Base-by-base conservation (phyloP, 1,140 invertebrate species). In the Zophobas morio region DNA sequence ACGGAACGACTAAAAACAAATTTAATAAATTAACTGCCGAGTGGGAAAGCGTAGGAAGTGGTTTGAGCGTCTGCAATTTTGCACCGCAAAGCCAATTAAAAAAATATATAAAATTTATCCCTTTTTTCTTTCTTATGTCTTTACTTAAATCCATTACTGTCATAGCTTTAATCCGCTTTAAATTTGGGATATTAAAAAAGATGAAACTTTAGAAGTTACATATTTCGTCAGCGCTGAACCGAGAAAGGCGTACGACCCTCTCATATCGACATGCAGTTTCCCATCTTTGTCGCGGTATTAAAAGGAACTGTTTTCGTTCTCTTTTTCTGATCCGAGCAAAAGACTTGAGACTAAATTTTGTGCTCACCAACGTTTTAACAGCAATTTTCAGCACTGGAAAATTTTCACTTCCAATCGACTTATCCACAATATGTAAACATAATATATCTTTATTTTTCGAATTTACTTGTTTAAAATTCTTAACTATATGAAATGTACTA, bases 61-160 rank as follows among this genome's bases (percentile, higher is more conserved):
- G 54, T 57, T 35, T 33, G 54, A 57, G 54, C 2, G 54, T 35
- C 20, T 35, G 54, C 54, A 57, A 57, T 57, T 57, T 57, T 57
- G 32, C 33, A 34, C 54, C 34, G 54, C 54, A 20, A 36, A 57
- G 54, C 54, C 54, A 57, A 57, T 57, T 57, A 57, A 57, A 57
- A 57, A 57, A 57, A 57, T 57, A 57, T 57, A 57, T 57, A 57
- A 35, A 57, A 57, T 57, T 57, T 57, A 35, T 57, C 54, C 54
- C 34, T 33, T 57, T 20, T 20, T 57, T 57, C 54, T 34, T 20
- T 57, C 54, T 57, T 57, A 57, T 57, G 54, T 57, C 54, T 35
- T 57, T 36, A 1, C 54, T 36, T 57, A 57, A 57, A 57, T 57
- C 32, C 32, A 57, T 57, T 57, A 57, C 54, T 57, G 54, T 57